phyloP scores from a whole-genome alignment of 2,113 vertebrate species.

The Heptranchias perlo region DNA sequence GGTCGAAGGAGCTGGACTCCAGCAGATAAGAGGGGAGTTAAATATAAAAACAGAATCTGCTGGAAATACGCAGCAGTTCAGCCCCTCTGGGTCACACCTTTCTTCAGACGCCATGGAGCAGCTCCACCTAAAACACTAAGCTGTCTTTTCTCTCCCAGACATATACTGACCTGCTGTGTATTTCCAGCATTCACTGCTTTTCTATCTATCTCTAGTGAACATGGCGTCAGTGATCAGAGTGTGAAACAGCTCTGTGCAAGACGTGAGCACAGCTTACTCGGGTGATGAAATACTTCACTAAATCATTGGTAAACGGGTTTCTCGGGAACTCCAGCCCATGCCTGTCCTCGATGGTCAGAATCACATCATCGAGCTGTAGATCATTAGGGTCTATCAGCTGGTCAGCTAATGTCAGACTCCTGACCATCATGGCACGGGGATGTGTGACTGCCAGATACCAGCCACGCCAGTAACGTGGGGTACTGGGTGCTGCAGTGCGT shows the following conservation, averaged over 20 bases:
- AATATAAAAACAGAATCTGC: background rate
- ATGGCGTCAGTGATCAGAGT: background rate
- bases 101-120: background rate
- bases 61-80: background rate
- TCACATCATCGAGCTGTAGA: background rate
- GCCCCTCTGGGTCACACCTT: background rate
- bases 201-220: background rate
- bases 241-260: background rate
- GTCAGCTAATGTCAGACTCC: background rate
- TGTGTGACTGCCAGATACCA: background rate
- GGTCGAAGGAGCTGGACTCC: background rate
- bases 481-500: background rate
- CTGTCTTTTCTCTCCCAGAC: background rate
- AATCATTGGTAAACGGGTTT: background rate
- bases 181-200: background rate
- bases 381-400: background rate
- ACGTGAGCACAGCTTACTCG: background rate
- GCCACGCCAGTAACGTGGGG: background rate
- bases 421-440: too few species aligned
- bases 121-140: background rate
- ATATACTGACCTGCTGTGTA: background rate
- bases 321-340: background rate
- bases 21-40: background rate
- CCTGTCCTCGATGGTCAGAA: background rate
- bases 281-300: background rate